Conservation (phyloP, 2,888 invertebrate species). For the Iselma pallidipennis region DNA sequence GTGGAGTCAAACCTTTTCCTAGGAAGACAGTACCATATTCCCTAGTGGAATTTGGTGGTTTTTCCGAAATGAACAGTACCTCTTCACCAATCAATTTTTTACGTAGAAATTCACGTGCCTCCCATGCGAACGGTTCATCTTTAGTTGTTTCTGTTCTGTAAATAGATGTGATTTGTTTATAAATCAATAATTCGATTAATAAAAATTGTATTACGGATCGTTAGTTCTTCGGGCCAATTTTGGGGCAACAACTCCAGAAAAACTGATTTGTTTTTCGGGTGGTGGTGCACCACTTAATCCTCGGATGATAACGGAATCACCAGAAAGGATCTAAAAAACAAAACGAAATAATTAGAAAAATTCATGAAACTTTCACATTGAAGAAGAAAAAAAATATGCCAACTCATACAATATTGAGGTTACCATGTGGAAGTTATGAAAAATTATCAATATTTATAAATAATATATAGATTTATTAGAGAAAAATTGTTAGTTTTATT, state of each 20-base stretch:
- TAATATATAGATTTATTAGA: background rate
- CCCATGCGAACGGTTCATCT: constrained; percentile 97
- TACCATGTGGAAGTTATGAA: constrained; percentile 10
- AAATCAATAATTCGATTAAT: background rate
- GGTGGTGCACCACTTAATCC: constrained; percentile 88
- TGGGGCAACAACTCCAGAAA: constrained; percentile 91
- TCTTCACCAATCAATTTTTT: constrained; percentile 91
- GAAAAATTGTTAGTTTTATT: background rate
- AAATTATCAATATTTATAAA: constrained; percentile 1
- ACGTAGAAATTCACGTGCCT: constrained; percentile 92
- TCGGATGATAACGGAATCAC: constrained; percentile 92
- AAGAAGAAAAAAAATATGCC: constrained; percentile 38
- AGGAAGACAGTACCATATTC: constrained; percentile 88
- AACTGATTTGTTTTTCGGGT: constrained; percentile 87
- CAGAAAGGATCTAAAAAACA: constrained; percentile 86
- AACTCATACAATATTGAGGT: constrained; percentile 41
- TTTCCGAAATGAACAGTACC: constrained; percentile 83
- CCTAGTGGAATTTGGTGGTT: constrained; percentile 78
- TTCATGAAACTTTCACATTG: constrained; percentile 5
- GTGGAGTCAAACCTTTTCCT: constrained; percentile 69
- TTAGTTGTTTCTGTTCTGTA: constrained; percentile 69
- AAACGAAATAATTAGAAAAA: no score
- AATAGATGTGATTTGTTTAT: constrained; percentile 26
- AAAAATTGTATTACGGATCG: constrained; percentile 39
- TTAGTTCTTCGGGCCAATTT: constrained; percentile 82